Evolutionary conservation across 2,888 invertebrate species (phyloP), one percentile per base, ranked within the genome.

Genomic region (Aricia artaxerxes): DNA sequence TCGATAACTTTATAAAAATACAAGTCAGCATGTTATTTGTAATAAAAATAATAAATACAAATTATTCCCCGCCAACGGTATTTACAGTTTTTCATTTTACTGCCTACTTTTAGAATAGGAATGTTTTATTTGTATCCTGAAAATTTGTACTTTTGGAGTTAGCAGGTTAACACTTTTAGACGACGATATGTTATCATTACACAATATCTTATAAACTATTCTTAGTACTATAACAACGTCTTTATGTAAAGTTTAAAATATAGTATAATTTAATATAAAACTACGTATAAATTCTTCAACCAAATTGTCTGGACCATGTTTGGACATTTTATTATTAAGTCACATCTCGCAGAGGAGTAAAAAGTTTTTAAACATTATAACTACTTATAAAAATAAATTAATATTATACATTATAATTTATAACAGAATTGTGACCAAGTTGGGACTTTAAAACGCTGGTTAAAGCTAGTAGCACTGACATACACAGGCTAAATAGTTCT

Each of bases 181-280:
- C 24, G 24, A 24, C 24, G 24, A 24, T 24, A 78, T 76, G 76
- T 76, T 57, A 76, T n/a, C n/a, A 35, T 57, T 53, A 35, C 24
- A 69, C 35, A 69, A 35, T 69, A 38, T 69, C 69, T 38, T 6
- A 57, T 7, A 1, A 49, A 35, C 4, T 76, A 53, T 57, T 76
- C 35, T 76, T 57, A 76, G 6, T 35, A 53, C 31, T 49, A 75
- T 53, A 49, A 49, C 75, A 75, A 75, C 75, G 49, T 69, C 49
- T 76, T 57, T 57, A 76, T 69, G 16, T 69, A 69, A 69, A 35
- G 35, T 69, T 38, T 69, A 69, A 35, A 35, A 6, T 69, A 69
- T 16, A 69, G 35, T 69, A 38, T 69, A 69, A 38, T 35, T 69
- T 69, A 69, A 35, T 38, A 16, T 35, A 69, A 69, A 69, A 69